Evolutionary conservation across 2,888 invertebrate species (phyloP), one percentile per base, ranked within the genome.

Genomic region (Mesochorus sp.): DNA sequence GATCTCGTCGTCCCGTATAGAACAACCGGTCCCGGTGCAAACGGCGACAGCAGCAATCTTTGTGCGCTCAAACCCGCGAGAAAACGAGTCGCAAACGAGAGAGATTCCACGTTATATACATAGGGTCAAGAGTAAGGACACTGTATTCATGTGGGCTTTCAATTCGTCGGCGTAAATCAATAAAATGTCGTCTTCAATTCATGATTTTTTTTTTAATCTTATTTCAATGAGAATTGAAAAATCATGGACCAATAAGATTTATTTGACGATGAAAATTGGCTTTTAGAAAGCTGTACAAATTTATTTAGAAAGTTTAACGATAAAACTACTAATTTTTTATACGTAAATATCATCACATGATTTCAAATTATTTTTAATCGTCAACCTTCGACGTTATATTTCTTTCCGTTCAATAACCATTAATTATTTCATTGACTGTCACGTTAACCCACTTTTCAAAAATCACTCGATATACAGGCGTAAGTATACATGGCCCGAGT

Each of bases 11-110:
- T 74, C 64, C 62, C 34, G 64, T 6, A 6, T 34, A 21, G 78
- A 79, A 79, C 72, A 68, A 81, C 79, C 79, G 75, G 75, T 81
- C 72, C 70, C 64, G 61, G 68, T 76, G 59, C 57, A 62, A 75
- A 66, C 49, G 24, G 53, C 59, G 34, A n/a, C n/a, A n/a, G 34
- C 55, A 53, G 59, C 51, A 28, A 71, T 71, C 66, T 76, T 66
- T 71, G 53, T 26, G 34, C 51, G 17, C 68, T 57, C 37, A 39
- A 49, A 44, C 44, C 14, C 17, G 6, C 37, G 47, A 71, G 61
- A 55, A 68, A 68, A 62, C 74, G 53, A 53, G 72, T 67, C 66
- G 64, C 44, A 8, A 47, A 42, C 21, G 59, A 72, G 55, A 53
- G 19, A 75, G 55, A 67, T 57, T 59, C 51, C 62, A 39, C 10